A percentile compares a stretch with the other conserved stretches of the same genome.
phyloP scores from a whole-genome alignment of 2,113 vertebrate species.

The Nerophis ophidion region DNA sequence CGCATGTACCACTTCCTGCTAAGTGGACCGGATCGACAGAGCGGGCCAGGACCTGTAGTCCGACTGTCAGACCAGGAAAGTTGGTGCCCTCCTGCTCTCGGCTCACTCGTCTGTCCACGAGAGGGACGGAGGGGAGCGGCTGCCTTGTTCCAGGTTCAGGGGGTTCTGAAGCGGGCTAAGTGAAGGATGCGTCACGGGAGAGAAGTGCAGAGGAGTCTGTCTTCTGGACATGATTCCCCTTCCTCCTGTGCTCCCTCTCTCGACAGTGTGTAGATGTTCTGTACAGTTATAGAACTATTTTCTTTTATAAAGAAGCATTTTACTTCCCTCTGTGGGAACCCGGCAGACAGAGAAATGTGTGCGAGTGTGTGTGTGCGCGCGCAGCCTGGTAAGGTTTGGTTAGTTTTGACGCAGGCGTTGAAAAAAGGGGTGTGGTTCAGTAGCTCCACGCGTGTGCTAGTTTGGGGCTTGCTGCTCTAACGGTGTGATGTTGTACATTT shows the following conservation, averaged over 20 bases:
- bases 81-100: neutral
- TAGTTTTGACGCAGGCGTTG: conserved; percentile 53
- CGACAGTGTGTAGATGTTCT: conserved; percentile 60
- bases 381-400: conserved; percentile 45
- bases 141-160: conserved; percentile 1
- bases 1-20: conserved; percentile 23
- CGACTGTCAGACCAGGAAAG: neutral
- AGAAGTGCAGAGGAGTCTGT: conserved; percentile 20
- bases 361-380: conserved; percentile 1
- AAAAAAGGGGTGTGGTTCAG: conserved; percentile 36
- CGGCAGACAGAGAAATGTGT: conserved; percentile 15
- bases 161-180: conserved; percentile 11
- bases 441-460: conserved; percentile 11
- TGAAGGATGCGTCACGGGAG: conserved; percentile 17
- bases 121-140: neutral
- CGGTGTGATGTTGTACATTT: too few relatives aligned
- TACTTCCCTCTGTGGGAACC: conserved; percentile 65
- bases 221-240: conserved; percentile 66
- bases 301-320: conserved; percentile 81
- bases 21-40: conserved; percentile 6
- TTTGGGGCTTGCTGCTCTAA: neutral
- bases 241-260: conserved; percentile 44
- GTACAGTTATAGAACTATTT: conserved; percentile 70
- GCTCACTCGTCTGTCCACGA: neutral
- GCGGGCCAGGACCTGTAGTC: neutral